Conservation (phyloP, 2,113 vertebrate species). For the Aegithalos caudatus region DNA sequence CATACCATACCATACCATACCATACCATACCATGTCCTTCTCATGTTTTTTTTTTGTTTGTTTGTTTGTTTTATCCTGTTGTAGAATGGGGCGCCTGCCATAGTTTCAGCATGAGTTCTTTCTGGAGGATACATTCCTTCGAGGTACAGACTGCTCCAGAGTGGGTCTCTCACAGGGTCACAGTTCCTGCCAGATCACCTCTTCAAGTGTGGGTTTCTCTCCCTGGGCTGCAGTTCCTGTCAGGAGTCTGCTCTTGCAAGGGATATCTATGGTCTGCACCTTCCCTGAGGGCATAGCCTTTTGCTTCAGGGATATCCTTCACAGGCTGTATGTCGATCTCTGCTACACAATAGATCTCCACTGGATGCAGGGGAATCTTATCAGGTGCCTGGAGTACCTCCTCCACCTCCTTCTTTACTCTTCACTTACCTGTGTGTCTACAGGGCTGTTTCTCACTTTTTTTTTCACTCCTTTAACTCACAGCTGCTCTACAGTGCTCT, state of each 20-base stretch:
- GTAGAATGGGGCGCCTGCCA: rapidly evolving
- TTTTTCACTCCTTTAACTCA: background rate
- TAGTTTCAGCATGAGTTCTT: background rate
- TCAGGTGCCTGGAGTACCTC: background rate
- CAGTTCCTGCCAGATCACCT: background rate
- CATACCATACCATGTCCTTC: background rate
- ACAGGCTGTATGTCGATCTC: rapidly evolving
- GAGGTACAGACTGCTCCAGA: background rate
- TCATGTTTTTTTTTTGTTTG: background rate
- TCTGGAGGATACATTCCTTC: background rate
- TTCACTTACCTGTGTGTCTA: background rate
- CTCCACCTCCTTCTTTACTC: background rate
- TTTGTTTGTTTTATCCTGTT: background rate
- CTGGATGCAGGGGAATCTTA: background rate
- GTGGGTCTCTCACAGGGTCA: rapidly evolving
- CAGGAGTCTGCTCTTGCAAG: background rate
- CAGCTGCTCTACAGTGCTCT: background rate
- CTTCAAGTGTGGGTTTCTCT: rapidly evolving
- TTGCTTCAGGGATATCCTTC: background rate
- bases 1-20: too few species aligned
- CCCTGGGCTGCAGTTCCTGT: too few species aligned
- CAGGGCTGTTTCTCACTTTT: background rate
- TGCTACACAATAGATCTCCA: background rate
- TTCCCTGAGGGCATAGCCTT: background rate
- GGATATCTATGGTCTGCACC: background rate